Conservation (phyloP, 2,113 vertebrate species). For the Ursus arctos region DNA sequence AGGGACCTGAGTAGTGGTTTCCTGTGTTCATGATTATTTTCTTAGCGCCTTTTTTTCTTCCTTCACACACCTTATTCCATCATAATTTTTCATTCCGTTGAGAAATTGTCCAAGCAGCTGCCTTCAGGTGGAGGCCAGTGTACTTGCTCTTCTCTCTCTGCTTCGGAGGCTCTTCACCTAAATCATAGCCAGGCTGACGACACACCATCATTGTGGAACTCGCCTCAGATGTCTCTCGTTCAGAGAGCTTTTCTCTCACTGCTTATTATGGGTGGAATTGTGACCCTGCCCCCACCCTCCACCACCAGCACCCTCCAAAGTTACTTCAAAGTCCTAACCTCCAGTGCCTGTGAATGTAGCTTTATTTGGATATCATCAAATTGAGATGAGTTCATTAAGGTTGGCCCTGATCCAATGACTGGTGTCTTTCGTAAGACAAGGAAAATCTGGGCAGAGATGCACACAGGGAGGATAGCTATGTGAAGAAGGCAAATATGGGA, state of each 20-base stretch:
- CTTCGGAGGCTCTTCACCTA: not conserved
- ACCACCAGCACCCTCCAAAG: not conserved
- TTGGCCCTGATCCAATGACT: not conserved
- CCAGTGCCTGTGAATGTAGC: not conserved
- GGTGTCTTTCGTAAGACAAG: not conserved
- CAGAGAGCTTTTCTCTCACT: not conserved
- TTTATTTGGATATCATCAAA: not conserved
- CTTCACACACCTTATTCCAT: not conserved
- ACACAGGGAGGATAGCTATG: not conserved
- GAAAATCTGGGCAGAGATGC: not conserved
- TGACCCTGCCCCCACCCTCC: rapidly evolving
- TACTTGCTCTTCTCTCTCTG: not conserved
- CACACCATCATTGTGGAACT: not conserved
- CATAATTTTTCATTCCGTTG: not conserved
- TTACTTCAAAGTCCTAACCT: not conserved
- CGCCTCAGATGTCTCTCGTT: not conserved
- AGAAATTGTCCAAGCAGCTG: not conserved
- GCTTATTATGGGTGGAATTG: not conserved
- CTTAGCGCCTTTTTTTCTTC: not conserved
- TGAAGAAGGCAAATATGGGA: not conserved
- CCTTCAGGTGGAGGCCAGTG: not conserved
- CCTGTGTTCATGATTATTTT: not conserved
- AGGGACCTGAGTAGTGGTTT: not conserved
- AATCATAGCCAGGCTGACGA: not conserved
- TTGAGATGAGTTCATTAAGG: not conserved